Evolutionary conservation across 2,113 vertebrate genomes (phyloP).

Genomic region (Triplophysa dalaica): DNA sequence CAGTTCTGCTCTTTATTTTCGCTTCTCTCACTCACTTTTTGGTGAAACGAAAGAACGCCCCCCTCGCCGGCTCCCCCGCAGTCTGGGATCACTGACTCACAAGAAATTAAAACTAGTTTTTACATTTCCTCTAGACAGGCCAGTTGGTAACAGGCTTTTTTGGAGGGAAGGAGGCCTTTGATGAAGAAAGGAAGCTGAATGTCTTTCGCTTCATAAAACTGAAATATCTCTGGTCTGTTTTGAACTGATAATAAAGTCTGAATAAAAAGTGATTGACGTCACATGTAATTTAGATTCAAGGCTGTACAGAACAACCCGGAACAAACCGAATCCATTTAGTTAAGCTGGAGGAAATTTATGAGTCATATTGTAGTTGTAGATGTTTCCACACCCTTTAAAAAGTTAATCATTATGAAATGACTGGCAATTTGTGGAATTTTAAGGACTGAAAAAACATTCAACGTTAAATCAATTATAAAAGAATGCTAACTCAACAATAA

Average conservation of each 20-base stretch:
- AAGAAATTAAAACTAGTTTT: slow-evolving; percentile 67
- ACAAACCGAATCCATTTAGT: too few relatives aligned
- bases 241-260: slow-evolving; percentile 57
- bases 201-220: slow-evolving; percentile 52
- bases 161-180: not conserved
- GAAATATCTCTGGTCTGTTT: slow-evolving; percentile 59
- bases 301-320: not conserved
- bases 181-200: slow-evolving; percentile 51
- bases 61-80: slow-evolving; percentile 31
- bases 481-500: too few relatives aligned
- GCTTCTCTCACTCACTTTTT: slow-evolving; percentile 11
- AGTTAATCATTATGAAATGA: too few relatives aligned
- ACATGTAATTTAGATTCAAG: not conserved
- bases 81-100: slow-evolving; percentile 54
- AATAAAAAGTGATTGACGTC: slow-evolving; percentile 36
- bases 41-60: slow-evolving; percentile 47
- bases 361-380: too few relatives aligned
- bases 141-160: not conserved
- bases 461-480: too few relatives aligned
- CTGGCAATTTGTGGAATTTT: too few relatives aligned
- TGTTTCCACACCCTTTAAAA: too few relatives aligned
- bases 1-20: slow-evolving; percentile 54
- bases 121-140: slow-evolving; percentile 42
- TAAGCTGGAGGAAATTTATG: too few relatives aligned
- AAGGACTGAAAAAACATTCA: too few relatives aligned